Conservation (phyloP, 2,113 vertebrate species). For the Phaethornis superciliosus region DNA sequence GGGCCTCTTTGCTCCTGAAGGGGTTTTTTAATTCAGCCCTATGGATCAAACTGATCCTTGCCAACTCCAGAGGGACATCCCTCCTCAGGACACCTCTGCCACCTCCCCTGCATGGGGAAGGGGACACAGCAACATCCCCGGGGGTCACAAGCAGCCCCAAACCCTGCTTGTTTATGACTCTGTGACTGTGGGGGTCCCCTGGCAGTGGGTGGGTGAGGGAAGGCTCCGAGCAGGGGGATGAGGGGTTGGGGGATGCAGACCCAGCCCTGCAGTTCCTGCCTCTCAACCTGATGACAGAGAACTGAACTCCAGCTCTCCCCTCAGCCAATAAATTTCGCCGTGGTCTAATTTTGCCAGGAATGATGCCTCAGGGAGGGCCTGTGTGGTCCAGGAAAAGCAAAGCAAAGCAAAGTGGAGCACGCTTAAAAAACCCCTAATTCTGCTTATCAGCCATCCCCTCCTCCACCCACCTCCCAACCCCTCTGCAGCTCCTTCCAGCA, state of each 20-base stretch:
- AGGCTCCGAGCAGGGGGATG: too few relatives aligned
- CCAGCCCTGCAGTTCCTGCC: neutral
- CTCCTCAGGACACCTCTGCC: neutral
- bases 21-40: neutral
- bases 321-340: neutral
- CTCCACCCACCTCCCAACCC: too few relatives aligned
- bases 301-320: neutral
- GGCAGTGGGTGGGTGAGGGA: accelerated
- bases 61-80: neutral
- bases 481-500: too few relatives aligned
- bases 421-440: neutral
- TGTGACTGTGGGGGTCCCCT: too few relatives aligned
- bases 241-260: neutral
- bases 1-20: accelerated
- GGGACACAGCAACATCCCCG: too few relatives aligned
- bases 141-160: neutral
- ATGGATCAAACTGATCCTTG: accelerated
- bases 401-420: neutral
- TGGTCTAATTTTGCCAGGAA: neutral
- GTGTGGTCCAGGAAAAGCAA: neutral
- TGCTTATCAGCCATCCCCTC: neutral
- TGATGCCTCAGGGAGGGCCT: neutral
- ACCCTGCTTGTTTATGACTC: too few relatives aligned
- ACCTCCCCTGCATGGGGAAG: neutral
- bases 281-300: neutral